Evolutionary conservation across 2,888 invertebrate genomes (phyloP).

Genomic region (Diogma glabrata): DNA sequence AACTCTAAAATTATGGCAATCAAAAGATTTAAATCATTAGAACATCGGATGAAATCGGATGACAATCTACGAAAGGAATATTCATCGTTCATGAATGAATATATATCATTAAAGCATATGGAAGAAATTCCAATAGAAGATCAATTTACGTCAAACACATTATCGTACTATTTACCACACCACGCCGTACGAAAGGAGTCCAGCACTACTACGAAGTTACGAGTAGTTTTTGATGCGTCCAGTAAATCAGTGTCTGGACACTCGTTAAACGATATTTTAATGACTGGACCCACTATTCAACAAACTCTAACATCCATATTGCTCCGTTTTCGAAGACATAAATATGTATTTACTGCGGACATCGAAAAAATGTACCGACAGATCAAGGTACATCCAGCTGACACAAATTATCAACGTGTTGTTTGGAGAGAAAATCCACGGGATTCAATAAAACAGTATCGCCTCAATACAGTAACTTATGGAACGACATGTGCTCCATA

Average conservation of each 20-base stretch:
- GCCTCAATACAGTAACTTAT: conserved; percentile 15
- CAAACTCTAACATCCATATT: too few species aligned
- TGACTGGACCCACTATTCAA: too few species aligned
- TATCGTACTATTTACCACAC: background rate
- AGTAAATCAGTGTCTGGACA: too few species aligned
- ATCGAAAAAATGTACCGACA: too few species aligned
- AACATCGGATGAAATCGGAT: background rate
- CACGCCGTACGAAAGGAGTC: background rate
- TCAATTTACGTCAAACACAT: too few species aligned
- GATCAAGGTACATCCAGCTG: too few species aligned
- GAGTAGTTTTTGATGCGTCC: background rate
- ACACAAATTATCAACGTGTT: too few species aligned
- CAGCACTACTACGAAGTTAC: background rate
- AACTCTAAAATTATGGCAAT: background rate
- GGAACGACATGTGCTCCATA: conserved; percentile 16
- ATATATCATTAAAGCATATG: background rate
- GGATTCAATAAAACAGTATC: background rate
- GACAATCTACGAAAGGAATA: background rate
- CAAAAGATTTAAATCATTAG: background rate
- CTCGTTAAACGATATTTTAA: too few species aligned
- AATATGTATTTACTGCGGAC: too few species aligned
- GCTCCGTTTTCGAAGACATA: too few species aligned
- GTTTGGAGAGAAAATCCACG: too few species aligned
- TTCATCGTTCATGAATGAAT: background rate
- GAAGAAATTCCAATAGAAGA: too few species aligned